Base-by-base conservation (phyloP, 1,140 invertebrate genomes). In the Bombyx mori region DNA sequence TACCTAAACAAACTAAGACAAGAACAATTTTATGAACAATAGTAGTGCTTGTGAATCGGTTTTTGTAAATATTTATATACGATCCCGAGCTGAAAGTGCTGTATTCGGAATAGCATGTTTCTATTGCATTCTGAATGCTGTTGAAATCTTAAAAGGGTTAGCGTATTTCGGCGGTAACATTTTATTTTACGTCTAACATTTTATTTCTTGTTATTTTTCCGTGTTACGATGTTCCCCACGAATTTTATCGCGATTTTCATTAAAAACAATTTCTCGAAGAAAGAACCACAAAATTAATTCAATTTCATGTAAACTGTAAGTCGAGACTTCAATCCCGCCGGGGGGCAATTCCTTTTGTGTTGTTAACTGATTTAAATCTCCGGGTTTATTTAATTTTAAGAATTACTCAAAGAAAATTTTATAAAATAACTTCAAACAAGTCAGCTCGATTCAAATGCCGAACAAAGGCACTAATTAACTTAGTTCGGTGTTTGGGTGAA, bases 401-500 rank as follows among this genome's bases (percentile, higher is more conserved):
- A 51, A 35, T 51, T 8, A 35, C 6, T 35, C 22, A 51, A 26
- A 35, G 42, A 51, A 2, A 35, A 35, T 51, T 51, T 4, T 22
- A 35, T 51, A 8, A 54, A 22, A 54, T 18, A 54, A 54, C 42
- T 45, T 18, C 26, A 35, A 35, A 35, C 26, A 35, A 35, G 26
- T 5, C 26, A 35, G 26, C 26, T 35, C 26, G 26, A 45, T 45
- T 54, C 44, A 54, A 54, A 10, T 44, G 12, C 45, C 44, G 44
- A 9, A 54, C 44, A 54, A 54, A 46, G 53, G 43, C 8, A 44
- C 43, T 54, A 54, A 54, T 54, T 54, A 54, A 54, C 44, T 54
- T 54, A 18, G 42, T 44, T 42, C 8, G 26, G 12, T 51, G n/a
- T 35, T 35, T 0, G 50, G 26, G 26, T 1, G 26, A 35, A 35